Conservation (phyloP, 2,888 invertebrate species). For the Taenaris catops region DNA sequence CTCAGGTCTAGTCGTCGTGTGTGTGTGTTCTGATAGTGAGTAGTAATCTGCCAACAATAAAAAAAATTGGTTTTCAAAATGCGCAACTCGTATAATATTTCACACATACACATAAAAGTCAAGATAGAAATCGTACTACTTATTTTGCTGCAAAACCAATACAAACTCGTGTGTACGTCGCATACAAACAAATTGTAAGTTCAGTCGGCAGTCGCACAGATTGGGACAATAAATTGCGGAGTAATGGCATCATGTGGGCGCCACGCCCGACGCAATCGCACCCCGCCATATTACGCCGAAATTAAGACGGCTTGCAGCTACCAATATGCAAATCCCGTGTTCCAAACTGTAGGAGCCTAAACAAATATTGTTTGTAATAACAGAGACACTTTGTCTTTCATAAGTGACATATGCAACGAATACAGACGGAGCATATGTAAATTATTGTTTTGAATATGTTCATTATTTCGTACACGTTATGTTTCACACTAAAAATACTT, state of each 20-base stretch:
- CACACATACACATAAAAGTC: too few relatives aligned
- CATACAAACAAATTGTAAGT: conserved; percentile 30
- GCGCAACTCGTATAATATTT: too few relatives aligned
- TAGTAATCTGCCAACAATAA: too few relatives aligned
- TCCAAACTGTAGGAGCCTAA: conserved; percentile 41
- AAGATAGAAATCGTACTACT: too few relatives aligned
- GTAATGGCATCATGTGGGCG: conserved; percentile 58
- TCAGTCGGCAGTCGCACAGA: conserved; percentile 35
- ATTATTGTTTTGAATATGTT: conserved; percentile 16
- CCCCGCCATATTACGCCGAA: conserved; percentile 57
- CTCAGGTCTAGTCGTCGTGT: too few relatives aligned
- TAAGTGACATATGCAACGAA: conserved; percentile 32
- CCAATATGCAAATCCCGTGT: conserved; percentile 66
- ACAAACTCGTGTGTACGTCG: conserved; percentile 18
- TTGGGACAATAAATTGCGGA: conserved; percentile 69
- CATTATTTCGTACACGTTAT: conserved; percentile 1
- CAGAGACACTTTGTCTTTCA: conserved; percentile 30
- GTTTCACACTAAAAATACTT: neutral
- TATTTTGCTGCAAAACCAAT: conserved; percentile 15
- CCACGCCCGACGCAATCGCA: conserved; percentile 33
- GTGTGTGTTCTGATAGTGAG: too few relatives aligned
- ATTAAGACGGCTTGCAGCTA: conserved; percentile 71
- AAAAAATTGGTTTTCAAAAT: too few relatives aligned
- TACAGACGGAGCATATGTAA: conserved; percentile 24
- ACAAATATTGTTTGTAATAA: conserved; percentile 53